A percentile compares a stretch with the other conserved stretches of the same genome.
phyloP scores from a whole-genome alignment of 37 sponge, comb jelly and placozoan genomes.

The Axinella damicornis region DNA sequence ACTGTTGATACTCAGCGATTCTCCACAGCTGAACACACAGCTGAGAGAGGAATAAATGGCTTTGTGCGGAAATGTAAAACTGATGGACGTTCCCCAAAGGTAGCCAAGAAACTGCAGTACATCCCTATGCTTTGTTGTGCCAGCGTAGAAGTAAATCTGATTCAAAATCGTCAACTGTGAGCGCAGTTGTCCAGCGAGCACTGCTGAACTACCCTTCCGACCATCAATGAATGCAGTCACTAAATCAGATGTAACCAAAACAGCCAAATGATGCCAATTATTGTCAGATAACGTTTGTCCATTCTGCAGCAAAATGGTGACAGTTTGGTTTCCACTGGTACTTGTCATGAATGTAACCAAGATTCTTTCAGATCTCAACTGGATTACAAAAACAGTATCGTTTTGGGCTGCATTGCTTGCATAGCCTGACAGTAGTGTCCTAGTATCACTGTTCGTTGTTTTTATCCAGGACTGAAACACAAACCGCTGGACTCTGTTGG shows the following conservation, averaged over 20 bases:
- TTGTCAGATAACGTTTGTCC: slow-evolving; percentile 11
- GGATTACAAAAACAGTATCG: slow-evolving; percentile 27
- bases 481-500: background rate
- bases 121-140: slow-evolving; percentile 2
- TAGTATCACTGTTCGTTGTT: background rate
- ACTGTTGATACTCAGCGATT: background rate
- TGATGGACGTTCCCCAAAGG: slow-evolving; percentile 25
- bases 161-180: background rate
- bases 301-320: background rate
- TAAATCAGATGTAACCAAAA: background rate
- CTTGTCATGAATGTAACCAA: background rate
- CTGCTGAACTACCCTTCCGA: background rate
- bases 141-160: background rate
- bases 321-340: background rate
- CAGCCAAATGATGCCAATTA: slow-evolving; percentile 44
- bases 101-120: background rate
- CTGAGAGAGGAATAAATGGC: slow-evolving; percentile 16
- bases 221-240: slow-evolving; percentile 22
- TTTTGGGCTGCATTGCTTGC: background rate
- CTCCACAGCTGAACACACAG: slow-evolving; percentile 58
- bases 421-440: slow-evolving; percentile 18
- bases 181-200: background rate
- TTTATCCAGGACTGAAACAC: slow-evolving; percentile 44
- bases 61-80: background rate
- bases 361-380: background rate